Evolutionary conservation across 2,888 invertebrate genomes (phyloP), one percentile per base, ranked within the genome.

Genomic region (Ophion slaviceki): DNA sequence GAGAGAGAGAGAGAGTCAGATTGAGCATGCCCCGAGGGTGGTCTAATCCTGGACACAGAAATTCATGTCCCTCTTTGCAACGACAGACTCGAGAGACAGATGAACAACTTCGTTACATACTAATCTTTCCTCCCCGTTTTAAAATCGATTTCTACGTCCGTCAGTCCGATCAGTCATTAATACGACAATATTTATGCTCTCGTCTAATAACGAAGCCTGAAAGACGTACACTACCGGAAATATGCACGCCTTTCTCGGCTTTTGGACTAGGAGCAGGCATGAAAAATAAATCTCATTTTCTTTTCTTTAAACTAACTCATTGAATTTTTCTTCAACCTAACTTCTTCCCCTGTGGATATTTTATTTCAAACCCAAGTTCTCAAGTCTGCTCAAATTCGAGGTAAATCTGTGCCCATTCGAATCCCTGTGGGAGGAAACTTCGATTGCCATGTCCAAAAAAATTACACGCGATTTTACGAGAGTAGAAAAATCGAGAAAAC

Each of bases 31-130:
- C 78, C 80, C 85, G 78, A 64, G 78, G 85, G 70, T 76, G 82
- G 59, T 76, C 85, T 85, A 85, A 85, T 85, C 85, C 82, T 85
- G 85, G 82, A 76, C 85, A 57, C 36, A 32, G 71, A 72, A 79
- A 74, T 85, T 85, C 47, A 78, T 72, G 79, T 76, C 61, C 57
- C 72, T 84, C 66, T 72, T 71, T 79, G 76, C 36, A 79, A 61
- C 74, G 79, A 75, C 71, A 80, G 62, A 71, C 82, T 71, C 59
- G 53, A 67, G 67, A 82, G 70, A 47, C 75, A 11, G 72, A 78
- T 59, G 67, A 82, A 76, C 75, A 47, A 36, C 45, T 62, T 75
- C 32, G 67, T 81, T 47, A 62, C 14, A 70, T n/a, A 8, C 53
- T 3, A 53, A 17, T 53, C 17, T 14, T 59, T 20, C 2, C 11